Base-by-base conservation (phyloP, 2,797 vertebrate species). In the Myotis daubentonii region DNA sequence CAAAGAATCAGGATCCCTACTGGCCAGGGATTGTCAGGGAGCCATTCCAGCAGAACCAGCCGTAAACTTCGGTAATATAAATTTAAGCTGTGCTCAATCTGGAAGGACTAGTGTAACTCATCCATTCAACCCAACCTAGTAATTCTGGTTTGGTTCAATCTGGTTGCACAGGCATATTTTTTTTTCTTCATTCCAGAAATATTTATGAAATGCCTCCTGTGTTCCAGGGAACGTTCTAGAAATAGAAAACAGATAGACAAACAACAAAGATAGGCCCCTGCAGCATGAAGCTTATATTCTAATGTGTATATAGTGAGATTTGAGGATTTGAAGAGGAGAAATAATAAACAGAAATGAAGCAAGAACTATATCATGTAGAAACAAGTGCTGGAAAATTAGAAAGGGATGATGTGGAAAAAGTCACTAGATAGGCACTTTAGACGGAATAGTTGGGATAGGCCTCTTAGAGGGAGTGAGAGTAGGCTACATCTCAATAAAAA, bases 121-220 rank as follows among this genome's bases (percentile, higher is more conserved):
- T 15, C 33, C 28, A 44, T 74, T 94, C 17, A 62, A 68, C 5
- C 15, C 41, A 70, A 78, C 47, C 30, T 92, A 15, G 4, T 81
- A 53, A 76, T 97, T 90, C 71, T 82, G 8, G 12, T 70, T 87
- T 79, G 60, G 65, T 70, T 44, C 57, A 84, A 8, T 90, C 25
- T 30, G 25, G 70, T 57, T 55, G 7, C 83, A 94, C 0, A 33
- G 51, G 22, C 17, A 79, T 72, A 79, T 4, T 30, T 47, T 75
- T 62, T n/a, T 51, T 79, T 62, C 88, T 83, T 49, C 30, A 94
- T 93, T 94, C 12, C 22, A 83, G 55, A 86, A 93, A 89, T 86
- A 72, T 72, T n/a, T 88, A 72, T 57, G n/a, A 93, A 94, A 60
- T 87, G 6, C 7, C 12, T 83, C 55, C 47, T 92, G 19, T 74